phyloP scores from a whole-genome alignment of 2,797 vertebrate species.

The Chiroxiphia lanceolata region DNA sequence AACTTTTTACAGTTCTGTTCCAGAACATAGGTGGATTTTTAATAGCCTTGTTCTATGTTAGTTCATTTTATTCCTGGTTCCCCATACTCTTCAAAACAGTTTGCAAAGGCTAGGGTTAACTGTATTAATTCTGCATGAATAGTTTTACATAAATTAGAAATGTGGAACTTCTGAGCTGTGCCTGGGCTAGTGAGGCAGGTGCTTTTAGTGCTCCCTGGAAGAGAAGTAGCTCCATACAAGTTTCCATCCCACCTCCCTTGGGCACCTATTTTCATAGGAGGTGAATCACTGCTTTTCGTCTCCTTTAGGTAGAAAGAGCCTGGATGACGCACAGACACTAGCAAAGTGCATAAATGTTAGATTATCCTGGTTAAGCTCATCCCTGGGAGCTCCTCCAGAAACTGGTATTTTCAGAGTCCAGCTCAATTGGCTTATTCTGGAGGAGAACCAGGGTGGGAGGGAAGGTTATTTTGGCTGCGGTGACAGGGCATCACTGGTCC shows the following conservation, averaged over 20 bases:
- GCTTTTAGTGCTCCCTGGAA: background rate
- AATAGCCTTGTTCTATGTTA: background rate
- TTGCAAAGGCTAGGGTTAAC: background rate
- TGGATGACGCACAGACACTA: slow-evolving; percentile 1
- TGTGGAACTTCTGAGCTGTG: background rate
- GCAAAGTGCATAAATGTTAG: background rate
- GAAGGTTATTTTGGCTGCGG: background rate
- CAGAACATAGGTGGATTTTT: background rate
- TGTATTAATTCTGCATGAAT: background rate
- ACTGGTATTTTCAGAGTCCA: background rate
- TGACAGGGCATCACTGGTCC: background rate
- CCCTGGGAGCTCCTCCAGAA: background rate
- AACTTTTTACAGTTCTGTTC: background rate
- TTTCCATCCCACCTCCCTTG: background rate
- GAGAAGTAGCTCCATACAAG: background rate
- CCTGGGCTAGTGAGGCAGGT: background rate
- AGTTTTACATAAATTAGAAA: background rate
- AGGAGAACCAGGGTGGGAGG: background rate
- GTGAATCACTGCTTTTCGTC: slow-evolving; percentile 26
- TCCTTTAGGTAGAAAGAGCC: background rate
- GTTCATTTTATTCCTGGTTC: background rate
- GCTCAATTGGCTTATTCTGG: background rate
- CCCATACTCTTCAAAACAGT: background rate
- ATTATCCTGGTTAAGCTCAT: background rate
- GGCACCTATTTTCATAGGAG: background rate